A percentile compares a stretch with the other conserved stretches of the same genome.
phyloP scores from a whole-genome alignment of 2,888 invertebrate species.

The Leucophenga maculata region DNA sequence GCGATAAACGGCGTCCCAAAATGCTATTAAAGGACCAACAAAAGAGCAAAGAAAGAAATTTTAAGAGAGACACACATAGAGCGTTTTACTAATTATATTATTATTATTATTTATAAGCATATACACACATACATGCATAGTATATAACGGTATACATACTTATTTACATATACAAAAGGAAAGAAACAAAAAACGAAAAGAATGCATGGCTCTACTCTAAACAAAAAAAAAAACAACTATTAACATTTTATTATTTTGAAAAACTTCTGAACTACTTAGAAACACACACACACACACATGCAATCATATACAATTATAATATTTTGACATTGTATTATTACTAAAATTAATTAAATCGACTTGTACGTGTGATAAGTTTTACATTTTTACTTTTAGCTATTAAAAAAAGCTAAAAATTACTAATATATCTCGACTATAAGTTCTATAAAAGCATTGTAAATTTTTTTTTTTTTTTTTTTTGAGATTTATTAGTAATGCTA shows the following conservation, averaged over 20 bases:
- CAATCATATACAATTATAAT: not conserved
- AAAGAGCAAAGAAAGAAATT: not conserved
- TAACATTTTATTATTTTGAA: too few relatives aligned
- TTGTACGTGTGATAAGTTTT: too few relatives aligned
- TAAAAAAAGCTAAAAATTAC: too few relatives aligned
- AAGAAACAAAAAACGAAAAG: too few relatives aligned
- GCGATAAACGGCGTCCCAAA: not conserved
- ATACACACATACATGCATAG: slow-evolving; percentile 15
- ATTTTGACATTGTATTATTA: not conserved
- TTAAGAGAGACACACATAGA: not conserved
- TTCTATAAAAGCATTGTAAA: too few relatives aligned
- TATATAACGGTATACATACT: not conserved
- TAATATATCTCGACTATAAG: too few relatives aligned
- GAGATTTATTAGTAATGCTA: too few relatives aligned
- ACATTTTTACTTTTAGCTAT: too few relatives aligned
- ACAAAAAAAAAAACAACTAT: too few relatives aligned
- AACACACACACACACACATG: not conserved
- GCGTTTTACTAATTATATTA: not conserved
- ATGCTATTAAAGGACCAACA: not conserved
- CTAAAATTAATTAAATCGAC: too few relatives aligned
- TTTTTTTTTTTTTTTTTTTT: too few relatives aligned
- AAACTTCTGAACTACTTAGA: too few relatives aligned
- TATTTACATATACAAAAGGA: not conserved
- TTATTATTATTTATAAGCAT: slow-evolving; percentile 18
- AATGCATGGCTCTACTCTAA: not conserved